A percentile compares a stretch with the other conserved stretches of the same genome.
These are phyloP conservation scores for Penaeus vannamei DNA, from an alignment of 1,140 invertebrate species.

Conservation along the genomic window DNA sequence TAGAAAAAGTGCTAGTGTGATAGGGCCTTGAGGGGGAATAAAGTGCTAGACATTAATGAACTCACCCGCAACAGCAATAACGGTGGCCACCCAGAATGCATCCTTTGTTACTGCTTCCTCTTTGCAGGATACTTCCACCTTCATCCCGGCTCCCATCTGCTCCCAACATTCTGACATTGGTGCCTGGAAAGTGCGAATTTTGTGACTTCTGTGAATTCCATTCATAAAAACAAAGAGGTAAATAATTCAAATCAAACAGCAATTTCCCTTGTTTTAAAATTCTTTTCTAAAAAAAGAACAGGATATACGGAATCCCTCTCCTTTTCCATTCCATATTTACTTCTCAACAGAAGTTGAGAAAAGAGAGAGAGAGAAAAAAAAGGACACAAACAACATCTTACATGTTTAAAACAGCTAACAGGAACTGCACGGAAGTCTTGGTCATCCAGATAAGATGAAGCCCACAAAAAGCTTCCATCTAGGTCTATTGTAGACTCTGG, in stretches of 20 bases:
- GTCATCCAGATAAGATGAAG: slow-evolving; percentile 75
- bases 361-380: too few species aligned
- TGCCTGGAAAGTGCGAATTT: slow-evolving; percentile 74
- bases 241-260: too few species aligned
- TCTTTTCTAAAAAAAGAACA: too few species aligned
- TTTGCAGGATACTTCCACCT: slow-evolving; percentile 72
- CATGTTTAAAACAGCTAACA: slow-evolving; percentile 91
- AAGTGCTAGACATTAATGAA: neutral
- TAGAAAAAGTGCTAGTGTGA: too few species aligned
- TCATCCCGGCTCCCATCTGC: slow-evolving; percentile 93
- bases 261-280: too few species aligned
- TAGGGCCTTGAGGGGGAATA: too few species aligned
- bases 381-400: slow-evolving; percentile 70
- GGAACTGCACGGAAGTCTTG: slow-evolving; percentile 87
- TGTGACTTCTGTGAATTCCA: neutral
- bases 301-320: too few species aligned
- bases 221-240: too few species aligned
- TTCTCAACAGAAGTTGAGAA: too few species aligned
- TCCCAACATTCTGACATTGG: slow-evolving; percentile 94
- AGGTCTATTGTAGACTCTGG: slow-evolving; percentile 58
- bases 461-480: slow-evolving; percentile 58
- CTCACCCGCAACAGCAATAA: slow-evolving; percentile 83
- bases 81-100: slow-evolving; percentile 96
- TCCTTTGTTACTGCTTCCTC: slow-evolving; percentile 78
- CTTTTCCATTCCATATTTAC: too few species aligned